Conservation (phyloP, 2,113 vertebrate genomes). For the Hippocampus zosterae region DNA sequence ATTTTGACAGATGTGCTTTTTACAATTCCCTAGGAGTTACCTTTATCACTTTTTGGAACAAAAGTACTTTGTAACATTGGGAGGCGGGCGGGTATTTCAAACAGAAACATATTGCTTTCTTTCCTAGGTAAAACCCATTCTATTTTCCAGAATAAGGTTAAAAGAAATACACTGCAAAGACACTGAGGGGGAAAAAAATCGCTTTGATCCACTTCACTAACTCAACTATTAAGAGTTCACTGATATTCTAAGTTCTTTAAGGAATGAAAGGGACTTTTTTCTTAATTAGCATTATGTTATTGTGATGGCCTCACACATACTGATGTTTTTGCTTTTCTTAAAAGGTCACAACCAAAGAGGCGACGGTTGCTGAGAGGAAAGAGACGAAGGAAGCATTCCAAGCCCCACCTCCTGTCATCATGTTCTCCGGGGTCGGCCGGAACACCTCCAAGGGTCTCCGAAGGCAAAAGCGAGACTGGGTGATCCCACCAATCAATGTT, state of each 20-base stretch:
- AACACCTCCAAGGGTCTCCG: slow-evolving; percentile 72
- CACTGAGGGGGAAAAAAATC: background rate
- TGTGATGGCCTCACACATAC: slow-evolving; percentile 2
- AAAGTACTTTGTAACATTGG: background rate
- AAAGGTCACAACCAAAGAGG: slow-evolving; percentile 50
- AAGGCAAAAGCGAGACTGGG: slow-evolving; percentile 93
- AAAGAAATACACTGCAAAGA: background rate
- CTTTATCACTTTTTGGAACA: background rate
- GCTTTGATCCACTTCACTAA: background rate
- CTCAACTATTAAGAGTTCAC: background rate
- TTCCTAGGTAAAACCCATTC: background rate
- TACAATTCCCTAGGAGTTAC: background rate
- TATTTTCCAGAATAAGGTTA: background rate
- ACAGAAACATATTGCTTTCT: background rate
- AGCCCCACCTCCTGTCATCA: slow-evolving; percentile 67
- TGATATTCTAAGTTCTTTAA: background rate
- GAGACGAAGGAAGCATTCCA: slow-evolving; percentile 38
- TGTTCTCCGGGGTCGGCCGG: slow-evolving; percentile 71
- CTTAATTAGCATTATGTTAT: background rate
- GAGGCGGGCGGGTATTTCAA: background rate
- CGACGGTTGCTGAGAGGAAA: slow-evolving; percentile 32
- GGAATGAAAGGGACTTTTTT: background rate
- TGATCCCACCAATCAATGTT: slow-evolving; percentile 96
- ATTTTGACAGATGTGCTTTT: background rate
- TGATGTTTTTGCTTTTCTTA: slow-evolving; percentile 32